These are phyloP conservation scores for Onychostoma macrolepis DNA, from an alignment of 2,113 vertebrate species.

Conservation along the genomic window DNA sequence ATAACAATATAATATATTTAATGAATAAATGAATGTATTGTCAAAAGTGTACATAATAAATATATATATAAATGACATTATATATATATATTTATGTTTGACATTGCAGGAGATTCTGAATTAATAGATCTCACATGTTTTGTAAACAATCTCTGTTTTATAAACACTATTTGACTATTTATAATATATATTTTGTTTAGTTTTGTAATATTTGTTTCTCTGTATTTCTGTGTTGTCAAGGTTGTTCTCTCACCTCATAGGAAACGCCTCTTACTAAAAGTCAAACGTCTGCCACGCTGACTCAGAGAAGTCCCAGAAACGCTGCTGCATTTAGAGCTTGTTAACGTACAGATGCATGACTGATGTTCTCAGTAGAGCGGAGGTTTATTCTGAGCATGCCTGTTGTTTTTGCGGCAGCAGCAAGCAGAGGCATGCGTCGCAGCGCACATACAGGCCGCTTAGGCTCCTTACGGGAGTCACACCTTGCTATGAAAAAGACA, in stretches of 20 bases:
- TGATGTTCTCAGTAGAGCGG: not conserved
- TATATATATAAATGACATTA: too few species aligned
- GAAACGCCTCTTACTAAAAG: not conserved
- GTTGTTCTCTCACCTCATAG: not conserved
- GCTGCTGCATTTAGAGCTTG: too few species aligned
- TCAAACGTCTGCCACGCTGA: not conserved
- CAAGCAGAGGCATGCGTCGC: slow-evolving; percentile 76
- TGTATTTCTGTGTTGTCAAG: not conserved
- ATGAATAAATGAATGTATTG: too few species aligned
- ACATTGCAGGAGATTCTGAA: not conserved
- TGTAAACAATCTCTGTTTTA: too few species aligned
- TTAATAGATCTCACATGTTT: too few species aligned
- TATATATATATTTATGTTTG: not conserved
- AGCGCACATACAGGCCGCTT: slow-evolving; percentile 72
- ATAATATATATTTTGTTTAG: too few species aligned
- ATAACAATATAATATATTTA: too few species aligned
- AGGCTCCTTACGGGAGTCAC: slow-evolving; percentile 70
- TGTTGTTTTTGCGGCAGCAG: slow-evolving; percentile 56
- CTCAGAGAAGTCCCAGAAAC: not conserved
- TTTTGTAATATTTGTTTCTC: too few species aligned
- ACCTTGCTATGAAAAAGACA: slow-evolving; percentile 73
- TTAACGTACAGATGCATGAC: not conserved
- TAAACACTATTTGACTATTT: too few species aligned
- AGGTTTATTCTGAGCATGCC: too few species aligned
- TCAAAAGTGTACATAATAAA: not conserved